Evolutionary conservation across 2,888 invertebrate genomes (phyloP).

Genomic region (Notodonta ziczac): DNA sequence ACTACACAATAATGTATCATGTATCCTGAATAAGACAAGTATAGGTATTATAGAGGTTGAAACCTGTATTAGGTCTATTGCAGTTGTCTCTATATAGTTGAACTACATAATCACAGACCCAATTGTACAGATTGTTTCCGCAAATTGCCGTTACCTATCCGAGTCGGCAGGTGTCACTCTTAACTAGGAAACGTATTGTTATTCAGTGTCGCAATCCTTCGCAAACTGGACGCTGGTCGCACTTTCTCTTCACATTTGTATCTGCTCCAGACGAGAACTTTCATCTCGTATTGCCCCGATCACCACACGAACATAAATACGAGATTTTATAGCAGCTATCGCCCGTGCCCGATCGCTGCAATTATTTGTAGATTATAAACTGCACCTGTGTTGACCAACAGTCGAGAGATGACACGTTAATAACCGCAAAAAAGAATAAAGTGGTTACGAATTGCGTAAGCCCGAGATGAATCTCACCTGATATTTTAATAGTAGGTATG

Average conservation of each 20-base stretch:
- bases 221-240: slow-evolving; percentile 29
- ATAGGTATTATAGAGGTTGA: too few species aligned
- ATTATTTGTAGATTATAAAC: slow-evolving; percentile 24
- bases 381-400: slow-evolving; percentile 11
- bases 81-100: neutral
- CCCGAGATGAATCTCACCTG: neutral
- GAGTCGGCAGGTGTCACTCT: slow-evolving; percentile 43
- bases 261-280: slow-evolving; percentile 35
- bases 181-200: slow-evolving; percentile 49
- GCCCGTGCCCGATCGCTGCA: slow-evolving; percentile 17
- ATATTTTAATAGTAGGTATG: neutral
- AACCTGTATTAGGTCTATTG: too few species aligned
- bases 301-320: slow-evolving; percentile 19
- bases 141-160: slow-evolving; percentile 43
- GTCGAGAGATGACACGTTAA: slow-evolving; percentile 11
- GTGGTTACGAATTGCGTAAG: neutral
- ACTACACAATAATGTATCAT: too few species aligned
- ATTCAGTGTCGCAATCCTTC: slow-evolving; percentile 48
- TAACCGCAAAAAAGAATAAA: neutral
- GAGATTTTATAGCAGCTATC: slow-evolving; percentile 19
- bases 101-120: slow-evolving; percentile 9
- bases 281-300: slow-evolving; percentile 37
- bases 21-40: too few species aligned
- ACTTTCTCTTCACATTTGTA: slow-evolving; percentile 51
- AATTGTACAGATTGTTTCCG: slow-evolving; percentile 12